phyloP scores from a whole-genome alignment of 2,888 invertebrate species.

The Apamea crenata region DNA sequence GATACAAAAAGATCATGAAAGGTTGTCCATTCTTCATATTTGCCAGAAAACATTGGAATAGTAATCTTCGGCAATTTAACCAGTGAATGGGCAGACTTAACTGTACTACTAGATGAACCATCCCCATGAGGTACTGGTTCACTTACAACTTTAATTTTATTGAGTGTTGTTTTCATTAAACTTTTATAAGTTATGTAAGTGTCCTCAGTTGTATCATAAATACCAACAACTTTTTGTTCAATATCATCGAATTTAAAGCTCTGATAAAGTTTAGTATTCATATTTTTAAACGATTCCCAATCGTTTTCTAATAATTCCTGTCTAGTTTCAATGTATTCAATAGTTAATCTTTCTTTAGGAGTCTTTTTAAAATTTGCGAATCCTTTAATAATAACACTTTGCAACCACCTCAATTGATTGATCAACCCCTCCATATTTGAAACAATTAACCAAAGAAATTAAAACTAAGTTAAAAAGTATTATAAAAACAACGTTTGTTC shows the following conservation, averaged over 20 bases:
- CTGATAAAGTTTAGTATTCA: not conserved
- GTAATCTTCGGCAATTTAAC: not conserved
- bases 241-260: not conserved
- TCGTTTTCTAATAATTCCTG: conserved; percentile 14
- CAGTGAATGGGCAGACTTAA: not conserved
- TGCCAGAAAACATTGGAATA: not conserved
- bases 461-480: too few species aligned
- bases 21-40: not conserved
- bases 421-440: too few species aligned
- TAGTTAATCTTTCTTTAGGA: conserved; percentile 6
- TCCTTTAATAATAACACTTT: too few species aligned
- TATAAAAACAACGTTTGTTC: too few species aligned
- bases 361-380: too few species aligned
- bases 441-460: too few species aligned
- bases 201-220: conserved; percentile 9
- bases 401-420: too few species aligned
- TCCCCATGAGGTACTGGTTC: too few species aligned
- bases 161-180: conserved; percentile 12
- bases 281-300: not conserved
- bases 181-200: conserved; percentile 6
- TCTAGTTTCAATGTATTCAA: conserved; percentile 18
- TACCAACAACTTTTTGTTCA: not conserved
- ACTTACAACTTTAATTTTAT: not conserved
- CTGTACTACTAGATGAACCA: conserved; percentile 1
- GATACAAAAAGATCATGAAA: not conserved